These are phyloP conservation scores for Sclerodermus sp. DNA, from an alignment of 2,888 invertebrate species.

Conservation along the genomic window DNA sequence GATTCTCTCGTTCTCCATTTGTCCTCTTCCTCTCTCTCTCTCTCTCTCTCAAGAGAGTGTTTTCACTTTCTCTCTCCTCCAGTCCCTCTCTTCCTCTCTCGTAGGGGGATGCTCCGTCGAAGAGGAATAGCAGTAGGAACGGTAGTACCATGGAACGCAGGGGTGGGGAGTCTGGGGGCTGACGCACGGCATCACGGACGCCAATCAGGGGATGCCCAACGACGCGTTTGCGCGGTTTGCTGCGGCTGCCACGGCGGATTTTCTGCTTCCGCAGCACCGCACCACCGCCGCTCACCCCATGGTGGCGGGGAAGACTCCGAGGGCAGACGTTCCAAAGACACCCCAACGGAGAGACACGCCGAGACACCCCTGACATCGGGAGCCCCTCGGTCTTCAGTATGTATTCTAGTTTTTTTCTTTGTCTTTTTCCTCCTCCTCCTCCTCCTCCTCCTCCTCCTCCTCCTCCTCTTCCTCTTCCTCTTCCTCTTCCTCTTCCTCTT, in stretches of 20 bases:
- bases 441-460: neutral
- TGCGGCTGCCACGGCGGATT: too few species aligned
- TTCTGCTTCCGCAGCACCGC: too few species aligned
- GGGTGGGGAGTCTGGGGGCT: conserved; percentile 41
- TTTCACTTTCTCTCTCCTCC: too few species aligned
- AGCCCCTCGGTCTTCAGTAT: conserved; percentile 55
- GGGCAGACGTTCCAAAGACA: conserved; percentile 57
- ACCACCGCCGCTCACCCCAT: conserved; percentile 2
- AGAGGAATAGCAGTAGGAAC: conserved; percentile 15
- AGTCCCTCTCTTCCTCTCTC: too few species aligned
- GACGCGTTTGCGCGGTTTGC: conserved; percentile 2
- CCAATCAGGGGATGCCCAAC: conserved; percentile 42
- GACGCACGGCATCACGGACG: conserved; percentile 32
- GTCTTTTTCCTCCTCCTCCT: conserved; percentile 12
- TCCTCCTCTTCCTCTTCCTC: conserved; percentile 11
- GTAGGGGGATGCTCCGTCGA: conserved; percentile 1
- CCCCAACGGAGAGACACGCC: conserved; percentile 57
- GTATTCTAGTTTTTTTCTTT: too few species aligned
- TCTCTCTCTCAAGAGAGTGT: too few species aligned
- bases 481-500: neutral
- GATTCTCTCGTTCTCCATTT: too few species aligned
- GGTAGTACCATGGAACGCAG: conserved; percentile 13
- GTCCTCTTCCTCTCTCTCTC: too few species aligned
- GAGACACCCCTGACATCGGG: conserved; percentile 55
- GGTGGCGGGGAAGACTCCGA: conserved; percentile 55